Percentiles rank a stretch among this genome's conserved stretches.
Evolutionary conservation across 2,113 vertebrate genomes (phyloP).

Genomic region (Petaurus breviceps): DNA sequence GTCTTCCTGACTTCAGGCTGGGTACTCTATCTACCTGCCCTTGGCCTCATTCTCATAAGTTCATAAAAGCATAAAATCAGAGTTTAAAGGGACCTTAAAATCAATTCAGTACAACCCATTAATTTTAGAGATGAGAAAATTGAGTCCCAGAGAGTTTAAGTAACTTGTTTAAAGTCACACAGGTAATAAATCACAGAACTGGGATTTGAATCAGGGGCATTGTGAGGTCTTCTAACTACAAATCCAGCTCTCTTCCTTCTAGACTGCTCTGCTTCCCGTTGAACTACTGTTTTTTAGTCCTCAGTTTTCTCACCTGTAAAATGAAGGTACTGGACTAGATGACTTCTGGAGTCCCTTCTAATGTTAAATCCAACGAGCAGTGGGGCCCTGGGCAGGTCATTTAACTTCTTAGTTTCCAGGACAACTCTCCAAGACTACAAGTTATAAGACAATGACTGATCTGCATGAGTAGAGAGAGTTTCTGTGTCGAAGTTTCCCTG

Average conservation of each 20-base stretch:
- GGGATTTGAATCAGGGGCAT: neutral
- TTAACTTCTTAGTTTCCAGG: neutral
- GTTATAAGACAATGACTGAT: neutral
- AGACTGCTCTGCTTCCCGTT: neutral
- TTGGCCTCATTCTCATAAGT: neutral
- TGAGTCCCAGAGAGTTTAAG: neutral
- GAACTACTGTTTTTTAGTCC: neutral
- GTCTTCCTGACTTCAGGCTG: neutral
- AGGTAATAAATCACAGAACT: neutral
- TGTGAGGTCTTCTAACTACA: neutral
- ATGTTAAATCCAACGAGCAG: neutral
- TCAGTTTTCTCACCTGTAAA: neutral
- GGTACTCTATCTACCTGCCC: neutral
- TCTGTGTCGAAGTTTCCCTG: neutral
- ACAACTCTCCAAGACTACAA: neutral
- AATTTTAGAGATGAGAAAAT: neutral
- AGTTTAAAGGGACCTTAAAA: neutral
- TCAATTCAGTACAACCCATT: neutral
- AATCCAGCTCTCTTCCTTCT: neutral
- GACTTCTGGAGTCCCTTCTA: neutral
- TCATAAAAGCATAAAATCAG: neutral
- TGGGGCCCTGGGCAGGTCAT: neutral
- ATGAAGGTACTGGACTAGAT: neutral
- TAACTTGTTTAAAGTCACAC: neutral
- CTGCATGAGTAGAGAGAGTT: neutral